phyloP scores from a whole-genome alignment of 2,113 vertebrate genomes.

The Ariopsis seemanni region DNA sequence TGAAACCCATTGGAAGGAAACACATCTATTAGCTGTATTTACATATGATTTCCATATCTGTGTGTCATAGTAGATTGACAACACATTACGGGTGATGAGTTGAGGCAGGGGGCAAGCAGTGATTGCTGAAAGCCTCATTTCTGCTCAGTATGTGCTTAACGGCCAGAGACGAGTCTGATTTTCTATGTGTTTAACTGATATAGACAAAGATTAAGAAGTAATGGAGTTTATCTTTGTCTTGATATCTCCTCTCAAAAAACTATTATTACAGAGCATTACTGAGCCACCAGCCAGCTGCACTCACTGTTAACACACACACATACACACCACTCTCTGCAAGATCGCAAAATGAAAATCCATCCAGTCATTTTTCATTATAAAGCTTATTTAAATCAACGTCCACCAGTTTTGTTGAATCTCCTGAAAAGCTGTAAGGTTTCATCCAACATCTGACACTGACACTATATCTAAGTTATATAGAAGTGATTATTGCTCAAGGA shows the following conservation, averaged over 20 bases:
- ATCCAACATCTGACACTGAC: too few relatives aligned
- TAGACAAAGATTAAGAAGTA: conserved; percentile 4
- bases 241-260: conserved; percentile 25
- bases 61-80: conserved; percentile 44
- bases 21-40: conserved; percentile 46
- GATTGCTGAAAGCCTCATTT: conserved; percentile 42
- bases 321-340: not conserved
- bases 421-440: too few relatives aligned
- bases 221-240: conserved; percentile 35
- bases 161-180: conserved; percentile 23
- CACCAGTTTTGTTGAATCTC: not conserved
- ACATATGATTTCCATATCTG: conserved; percentile 55
- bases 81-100: conserved; percentile 36
- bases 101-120: conserved; percentile 3
- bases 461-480: not conserved
- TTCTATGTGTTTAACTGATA: conserved; percentile 43
- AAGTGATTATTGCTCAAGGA: not conserved
- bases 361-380: not conserved
- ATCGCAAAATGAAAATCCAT: not conserved
- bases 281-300: conserved; percentile 12
- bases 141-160: conserved; percentile 48
- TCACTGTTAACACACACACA: not conserved
- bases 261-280: conserved; percentile 39
- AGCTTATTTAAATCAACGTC: not conserved
- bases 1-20: conserved; percentile 22